These are phyloP conservation scores for Philopotamus ludificatus DNA, from an alignment of 1,140 invertebrate genomes.

Conservation along the genomic window DNA sequence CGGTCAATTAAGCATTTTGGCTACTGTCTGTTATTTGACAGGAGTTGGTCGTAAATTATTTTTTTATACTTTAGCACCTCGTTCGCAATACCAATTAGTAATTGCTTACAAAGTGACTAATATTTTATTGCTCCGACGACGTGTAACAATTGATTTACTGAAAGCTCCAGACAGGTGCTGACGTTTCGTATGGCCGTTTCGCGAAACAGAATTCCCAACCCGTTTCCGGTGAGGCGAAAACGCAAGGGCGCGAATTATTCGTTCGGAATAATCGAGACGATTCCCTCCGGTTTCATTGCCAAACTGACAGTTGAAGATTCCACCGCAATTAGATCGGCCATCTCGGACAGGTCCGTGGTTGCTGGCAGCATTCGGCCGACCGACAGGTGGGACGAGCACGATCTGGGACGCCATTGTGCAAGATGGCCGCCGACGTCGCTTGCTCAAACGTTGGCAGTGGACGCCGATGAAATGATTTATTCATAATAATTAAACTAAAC, in stretches of 20 bases:
- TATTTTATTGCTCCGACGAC: too few relatives aligned
- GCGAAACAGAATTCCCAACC: too few relatives aligned
- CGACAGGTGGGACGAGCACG: conserved; percentile 7
- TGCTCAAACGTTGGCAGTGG: conserved; percentile 2
- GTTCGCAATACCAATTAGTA: too few relatives aligned
- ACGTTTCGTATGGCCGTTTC: too few relatives aligned
- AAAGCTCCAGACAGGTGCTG: too few relatives aligned
- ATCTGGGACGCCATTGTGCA: conserved; percentile 10
- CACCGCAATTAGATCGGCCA: conserved; percentile 1
- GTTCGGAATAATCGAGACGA: neutral
- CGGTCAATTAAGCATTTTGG: too few relatives aligned
- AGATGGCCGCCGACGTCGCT: neutral
- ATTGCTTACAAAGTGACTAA: too few relatives aligned
- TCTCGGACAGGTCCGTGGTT: neutral
- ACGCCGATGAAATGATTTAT: neutral
- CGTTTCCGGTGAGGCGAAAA: too few relatives aligned
- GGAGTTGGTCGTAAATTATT: too few relatives aligned
- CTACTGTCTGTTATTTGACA: too few relatives aligned
- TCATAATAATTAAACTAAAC: neutral
- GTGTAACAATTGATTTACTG: too few relatives aligned
- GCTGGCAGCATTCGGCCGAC: neutral
- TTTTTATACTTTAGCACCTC: too few relatives aligned
- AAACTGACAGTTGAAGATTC: conserved; percentile 1
- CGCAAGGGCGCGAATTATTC: neutral
- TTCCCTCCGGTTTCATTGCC: conserved; percentile 4